Evolutionary conservation across 2,797 vertebrate genomes (phyloP).

Genomic region (Microchirus variegatus): DNA sequence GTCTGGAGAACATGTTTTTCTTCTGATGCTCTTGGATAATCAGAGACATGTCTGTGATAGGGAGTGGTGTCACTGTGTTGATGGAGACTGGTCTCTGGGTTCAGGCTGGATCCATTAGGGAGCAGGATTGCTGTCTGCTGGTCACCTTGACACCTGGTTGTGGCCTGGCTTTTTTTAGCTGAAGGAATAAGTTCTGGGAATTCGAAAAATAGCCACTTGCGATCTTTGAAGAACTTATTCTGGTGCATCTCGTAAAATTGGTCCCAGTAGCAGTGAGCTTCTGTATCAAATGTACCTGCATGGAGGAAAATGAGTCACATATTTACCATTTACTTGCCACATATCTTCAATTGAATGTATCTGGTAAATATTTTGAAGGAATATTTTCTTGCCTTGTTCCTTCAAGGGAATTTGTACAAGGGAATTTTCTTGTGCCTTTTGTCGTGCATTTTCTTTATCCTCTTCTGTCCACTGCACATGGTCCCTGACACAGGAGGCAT

Average conservation of each 20-base stretch:
- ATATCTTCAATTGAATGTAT: not conserved
- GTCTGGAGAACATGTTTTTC: slow-evolving; percentile 22
- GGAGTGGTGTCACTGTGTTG: slow-evolving; percentile 17
- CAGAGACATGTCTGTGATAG: slow-evolving; percentile 13
- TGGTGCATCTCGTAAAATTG: slow-evolving; percentile 90
- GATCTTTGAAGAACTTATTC: slow-evolving; percentile 94
- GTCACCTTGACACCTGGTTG: slow-evolving; percentile 14
- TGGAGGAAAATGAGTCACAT: slow-evolving; percentile 9
- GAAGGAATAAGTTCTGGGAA: slow-evolving; percentile 92
- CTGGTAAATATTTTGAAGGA: not conserved
- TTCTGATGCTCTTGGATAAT: slow-evolving; percentile 16
- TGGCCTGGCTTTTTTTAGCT: slow-evolving; percentile 26
- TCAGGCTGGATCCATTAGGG: slow-evolving; percentile 12
- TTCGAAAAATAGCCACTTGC: slow-evolving; percentile 88
- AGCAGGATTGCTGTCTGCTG: slow-evolving; percentile 1
- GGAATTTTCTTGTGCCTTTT: slow-evolving; percentile 87
- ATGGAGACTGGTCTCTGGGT: slow-evolving; percentile 13
- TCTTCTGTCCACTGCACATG: slow-evolving; percentile 92
- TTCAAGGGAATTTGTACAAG: slow-evolving; percentile 74
- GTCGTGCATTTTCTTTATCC: slow-evolving; percentile 82
- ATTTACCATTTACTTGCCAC: slow-evolving; percentile 10
- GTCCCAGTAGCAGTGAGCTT: slow-evolving; percentile 90
- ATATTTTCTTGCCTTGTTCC: slow-evolving; percentile 81
- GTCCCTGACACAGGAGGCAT: slow-evolving; percentile 81
- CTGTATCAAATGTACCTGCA: slow-evolving; percentile 86